Conservation (phyloP, 2,113 vertebrate genomes). For the Aix galericulata region DNA sequence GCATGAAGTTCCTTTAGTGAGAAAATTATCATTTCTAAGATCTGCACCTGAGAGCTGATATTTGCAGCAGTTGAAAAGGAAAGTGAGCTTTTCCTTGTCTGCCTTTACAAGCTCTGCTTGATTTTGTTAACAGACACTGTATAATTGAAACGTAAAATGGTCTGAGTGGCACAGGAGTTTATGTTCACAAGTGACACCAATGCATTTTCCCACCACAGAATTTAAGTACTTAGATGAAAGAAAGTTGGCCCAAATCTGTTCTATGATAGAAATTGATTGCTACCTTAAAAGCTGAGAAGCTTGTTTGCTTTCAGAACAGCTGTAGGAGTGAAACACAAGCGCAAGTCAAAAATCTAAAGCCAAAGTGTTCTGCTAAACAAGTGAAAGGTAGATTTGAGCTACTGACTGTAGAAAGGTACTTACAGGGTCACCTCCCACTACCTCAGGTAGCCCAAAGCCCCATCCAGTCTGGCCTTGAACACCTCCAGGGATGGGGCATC, state of each 20-base stretch:
- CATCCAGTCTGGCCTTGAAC: too few relatives aligned
- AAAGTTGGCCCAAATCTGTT: neutral
- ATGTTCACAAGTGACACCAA: fast-evolving
- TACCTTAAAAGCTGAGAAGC: neutral
- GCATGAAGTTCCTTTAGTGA: neutral
- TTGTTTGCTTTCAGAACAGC: neutral
- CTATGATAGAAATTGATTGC: neutral
- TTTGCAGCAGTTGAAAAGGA: neutral
- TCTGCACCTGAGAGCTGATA: neutral
- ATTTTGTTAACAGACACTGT: neutral
- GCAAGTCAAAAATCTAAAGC: neutral
- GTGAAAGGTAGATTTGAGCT: neutral
- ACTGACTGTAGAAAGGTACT: neutral
- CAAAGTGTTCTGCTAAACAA: neutral
- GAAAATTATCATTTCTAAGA: neutral
- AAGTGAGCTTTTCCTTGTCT: neutral
- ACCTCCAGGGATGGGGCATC: too few relatives aligned
- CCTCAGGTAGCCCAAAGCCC: too few relatives aligned
- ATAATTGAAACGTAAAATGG: neutral
- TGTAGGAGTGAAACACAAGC: neutral
- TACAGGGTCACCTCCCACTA: neutral
- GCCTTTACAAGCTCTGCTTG: neutral
- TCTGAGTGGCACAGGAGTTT: neutral
- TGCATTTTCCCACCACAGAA: neutral
- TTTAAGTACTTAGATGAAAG: neutral